phyloP scores from a whole-genome alignment of 2,797 vertebrate genomes.

The Bufotes viridis region DNA sequence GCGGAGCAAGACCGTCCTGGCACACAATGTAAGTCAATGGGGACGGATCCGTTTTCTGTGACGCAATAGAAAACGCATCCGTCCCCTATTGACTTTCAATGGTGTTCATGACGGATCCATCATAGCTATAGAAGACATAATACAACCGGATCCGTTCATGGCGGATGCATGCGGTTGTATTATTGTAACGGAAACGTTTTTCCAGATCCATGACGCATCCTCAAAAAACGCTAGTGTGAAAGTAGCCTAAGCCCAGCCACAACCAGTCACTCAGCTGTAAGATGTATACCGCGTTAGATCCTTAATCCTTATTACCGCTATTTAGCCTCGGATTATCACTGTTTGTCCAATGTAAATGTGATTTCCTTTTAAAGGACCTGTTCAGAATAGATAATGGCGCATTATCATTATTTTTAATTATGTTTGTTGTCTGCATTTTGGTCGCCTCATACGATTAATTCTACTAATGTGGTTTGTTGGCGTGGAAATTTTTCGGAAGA shows the following conservation, averaged over 20 bases:
- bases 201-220: too few relatives aligned
- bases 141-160: too few relatives aligned
- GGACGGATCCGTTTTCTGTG: too few relatives aligned
- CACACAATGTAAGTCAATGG: too few relatives aligned
- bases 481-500: not conserved
- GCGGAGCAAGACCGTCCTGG: too few relatives aligned
- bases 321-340: not conserved
- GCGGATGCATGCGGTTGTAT: too few relatives aligned
- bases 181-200: too few relatives aligned
- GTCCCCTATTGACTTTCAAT: too few relatives aligned
- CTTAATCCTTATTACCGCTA: not conserved
- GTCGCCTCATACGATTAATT: not conserved
- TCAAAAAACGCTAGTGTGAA: too few relatives aligned
- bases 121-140: too few relatives aligned
- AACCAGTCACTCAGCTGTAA: not conserved
- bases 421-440: not conserved
- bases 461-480: constrained; percentile 1
- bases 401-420: constrained; percentile 13
- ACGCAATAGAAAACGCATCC: too few relatives aligned
- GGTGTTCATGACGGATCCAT: too few relatives aligned
- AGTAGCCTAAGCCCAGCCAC: not conserved
- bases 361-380: constrained; percentile 9
- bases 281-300: not conserved
- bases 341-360: constrained; percentile 6
- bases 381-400: not conserved